phyloP scores from a whole-genome alignment of 2,113 vertebrate genomes.

The Zeus faber region DNA sequence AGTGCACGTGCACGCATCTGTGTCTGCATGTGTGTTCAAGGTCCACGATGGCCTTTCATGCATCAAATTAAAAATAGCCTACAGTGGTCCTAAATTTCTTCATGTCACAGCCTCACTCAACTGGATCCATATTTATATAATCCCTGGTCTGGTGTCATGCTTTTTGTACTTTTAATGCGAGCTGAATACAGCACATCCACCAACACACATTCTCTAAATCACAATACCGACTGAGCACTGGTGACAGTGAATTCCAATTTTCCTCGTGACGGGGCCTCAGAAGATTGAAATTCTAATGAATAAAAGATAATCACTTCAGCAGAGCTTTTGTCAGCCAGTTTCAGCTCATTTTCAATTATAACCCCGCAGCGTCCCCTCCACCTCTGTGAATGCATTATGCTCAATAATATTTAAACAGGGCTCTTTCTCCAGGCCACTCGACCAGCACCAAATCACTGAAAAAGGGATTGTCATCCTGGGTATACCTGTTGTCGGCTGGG shows the following conservation, averaged over 20 bases:
- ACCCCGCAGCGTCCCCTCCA: constrained; percentile 24
- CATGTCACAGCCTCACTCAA: constrained; percentile 8
- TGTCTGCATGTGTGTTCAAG: not conserved
- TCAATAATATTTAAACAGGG: constrained; percentile 42
- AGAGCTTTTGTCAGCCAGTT: constrained; percentile 59
- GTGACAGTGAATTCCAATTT: constrained; percentile 63
- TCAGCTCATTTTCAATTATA: constrained; percentile 66
- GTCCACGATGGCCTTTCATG: no score
- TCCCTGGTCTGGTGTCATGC: constrained; percentile 25
- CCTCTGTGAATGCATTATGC: constrained; percentile 45
- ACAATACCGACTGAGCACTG: constrained; percentile 38
- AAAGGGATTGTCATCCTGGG: not conserved
- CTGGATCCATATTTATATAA: constrained; percentile 24
- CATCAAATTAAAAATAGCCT: not conserved
- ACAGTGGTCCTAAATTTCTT: not conserved
- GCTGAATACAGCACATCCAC: constrained; percentile 26
- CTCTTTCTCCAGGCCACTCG: constrained; percentile 7
- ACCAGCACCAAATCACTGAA: constrained; percentile 3
- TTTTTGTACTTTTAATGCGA: constrained; percentile 19
- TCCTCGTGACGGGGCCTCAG: constrained; percentile 42
- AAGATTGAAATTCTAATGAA: constrained; percentile 68
- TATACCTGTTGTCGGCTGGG: not conserved
- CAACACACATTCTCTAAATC: constrained; percentile 48
- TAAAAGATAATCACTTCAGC: constrained; percentile 68
- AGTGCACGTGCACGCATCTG: not conserved